Evolutionary conservation across 2,113 vertebrate species (phyloP).

Genomic region (Furnarius figulus): DNA sequence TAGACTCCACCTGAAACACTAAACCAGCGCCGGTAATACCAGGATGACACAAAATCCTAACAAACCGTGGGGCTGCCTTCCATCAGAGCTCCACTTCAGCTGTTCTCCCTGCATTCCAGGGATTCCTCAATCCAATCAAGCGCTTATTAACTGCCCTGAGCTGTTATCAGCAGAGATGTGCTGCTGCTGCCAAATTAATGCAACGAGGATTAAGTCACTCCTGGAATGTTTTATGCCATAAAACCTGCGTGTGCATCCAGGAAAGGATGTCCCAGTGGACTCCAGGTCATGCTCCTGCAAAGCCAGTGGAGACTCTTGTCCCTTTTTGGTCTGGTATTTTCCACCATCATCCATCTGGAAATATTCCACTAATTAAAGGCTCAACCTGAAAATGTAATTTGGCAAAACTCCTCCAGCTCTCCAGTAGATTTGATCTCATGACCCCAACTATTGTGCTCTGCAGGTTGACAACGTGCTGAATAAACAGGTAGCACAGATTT

Average conservation of each 20-base stretch:
- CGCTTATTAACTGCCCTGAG: not conserved
- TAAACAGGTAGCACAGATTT: constrained; percentile 26
- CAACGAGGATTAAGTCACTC: not conserved
- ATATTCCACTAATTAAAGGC: not conserved
- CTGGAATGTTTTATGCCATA: not conserved
- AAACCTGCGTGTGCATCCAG: rapidly evolving
- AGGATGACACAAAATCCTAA: not conserved
- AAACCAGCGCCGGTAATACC: not conserved
- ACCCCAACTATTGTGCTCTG: not conserved
- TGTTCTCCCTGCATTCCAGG: not conserved
- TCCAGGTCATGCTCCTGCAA: not conserved
- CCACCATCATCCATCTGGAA: not conserved
- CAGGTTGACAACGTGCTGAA: not conserved
- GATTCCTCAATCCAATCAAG: not conserved
- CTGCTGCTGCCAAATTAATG: not conserved
- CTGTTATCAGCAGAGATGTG: not conserved
- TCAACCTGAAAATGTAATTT: not conserved
- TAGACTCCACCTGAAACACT: not conserved
- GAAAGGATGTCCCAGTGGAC: not conserved
- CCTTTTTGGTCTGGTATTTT: not conserved
- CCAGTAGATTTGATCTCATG: not conserved
- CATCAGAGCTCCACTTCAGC: not conserved
- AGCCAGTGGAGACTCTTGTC: not conserved
- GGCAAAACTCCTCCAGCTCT: not conserved
- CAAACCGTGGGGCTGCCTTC: not conserved